Base-by-base conservation (phyloP, 2,113 vertebrate species). In the Tragelaphus scriptus region DNA sequence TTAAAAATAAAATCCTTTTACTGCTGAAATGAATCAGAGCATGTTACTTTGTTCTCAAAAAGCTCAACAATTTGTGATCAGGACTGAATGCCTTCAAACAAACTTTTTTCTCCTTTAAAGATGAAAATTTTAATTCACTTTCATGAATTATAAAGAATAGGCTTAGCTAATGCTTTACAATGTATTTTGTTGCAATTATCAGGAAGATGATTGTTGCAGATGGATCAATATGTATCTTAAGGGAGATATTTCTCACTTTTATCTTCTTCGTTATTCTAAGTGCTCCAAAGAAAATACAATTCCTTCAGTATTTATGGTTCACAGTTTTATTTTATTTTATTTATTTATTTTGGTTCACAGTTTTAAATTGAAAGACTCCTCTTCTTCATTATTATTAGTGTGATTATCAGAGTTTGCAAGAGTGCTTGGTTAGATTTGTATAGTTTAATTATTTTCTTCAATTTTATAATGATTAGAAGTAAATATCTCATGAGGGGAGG, bases 31-130 rank as follows among this genome's bases (percentile, higher is more conserved):
- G 55, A 90, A 44, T 51, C 30, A 53, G n/a, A 65, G 3, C 53
- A 23, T 13, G 32, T 86, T 90, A 86, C 85, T 94, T 94, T 75
- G 65, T 90, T 88, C 40, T 95, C 14, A 32, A 44, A 44, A 32
- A 96, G 47, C n/a, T 91, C 53, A 92, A 81, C 94, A 81, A 81
- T 65, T 56, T 79, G 4, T 59, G 49, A 68, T 93, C 63, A 82
- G 58, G 55, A 53, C 59, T 47, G 58, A 97, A 89, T 32, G 28
- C 25, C 88, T 96, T 98, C 87, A 97, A 94, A 89, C 11, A 88
- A 84, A 87, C 32, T 49, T 71, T 59, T 55, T 71, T 68, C 59
- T 88, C 23, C 61, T 92, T 97, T 90, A 75, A 96, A 90, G 82
- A 63, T 96, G 71, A 81, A 95, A 77, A 95, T 40, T 19, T 59